Evolutionary conservation across 1,140 invertebrate species (phyloP).

Genomic region (Danaus plexippus): DNA sequence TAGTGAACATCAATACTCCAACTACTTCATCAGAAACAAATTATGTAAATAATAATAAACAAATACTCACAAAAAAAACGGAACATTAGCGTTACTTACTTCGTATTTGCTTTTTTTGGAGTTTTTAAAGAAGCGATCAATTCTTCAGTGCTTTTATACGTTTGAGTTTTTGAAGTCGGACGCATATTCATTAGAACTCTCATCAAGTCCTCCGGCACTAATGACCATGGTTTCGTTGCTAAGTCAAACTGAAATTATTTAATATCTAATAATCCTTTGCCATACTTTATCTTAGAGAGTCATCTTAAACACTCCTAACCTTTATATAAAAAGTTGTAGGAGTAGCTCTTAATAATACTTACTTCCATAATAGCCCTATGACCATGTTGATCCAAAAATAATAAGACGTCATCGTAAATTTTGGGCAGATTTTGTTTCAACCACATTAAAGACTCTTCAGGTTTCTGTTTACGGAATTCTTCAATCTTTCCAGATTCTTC

Average conservation of each 20-base stretch:
- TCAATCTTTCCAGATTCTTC: conserved; percentile 58
- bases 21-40: too few species aligned
- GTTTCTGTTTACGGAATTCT: conserved; percentile 71
- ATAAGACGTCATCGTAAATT: conserved; percentile 66
- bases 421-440: conserved; percentile 71
- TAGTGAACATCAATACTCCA: too few species aligned
- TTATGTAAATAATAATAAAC: background rate
- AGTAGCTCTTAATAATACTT: conserved; percentile 9
- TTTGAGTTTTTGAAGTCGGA: conserved; percentile 22
- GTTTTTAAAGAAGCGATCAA: conserved; percentile 64
- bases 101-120: conserved; percentile 62
- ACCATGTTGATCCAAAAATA: conserved; percentile 81
- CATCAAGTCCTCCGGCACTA: conserved; percentile 76
- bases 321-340: conserved; percentile 7
- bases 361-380: conserved; percentile 84
- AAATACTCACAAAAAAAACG: background rate
- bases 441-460: conserved; percentile 73
- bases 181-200: conserved; percentile 73
- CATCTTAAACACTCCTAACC: too few species aligned
- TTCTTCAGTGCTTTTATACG: conserved; percentile 40
- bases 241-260: conserved; percentile 76
- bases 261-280: too few species aligned
- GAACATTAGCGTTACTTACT: conserved; percentile 32
- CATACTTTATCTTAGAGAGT: too few species aligned
- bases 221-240: conserved; percentile 76